These are phyloP conservation scores for Macrobrachium nipponense DNA, from an alignment of 1,140 invertebrate species.

Conservation along the genomic window DNA sequence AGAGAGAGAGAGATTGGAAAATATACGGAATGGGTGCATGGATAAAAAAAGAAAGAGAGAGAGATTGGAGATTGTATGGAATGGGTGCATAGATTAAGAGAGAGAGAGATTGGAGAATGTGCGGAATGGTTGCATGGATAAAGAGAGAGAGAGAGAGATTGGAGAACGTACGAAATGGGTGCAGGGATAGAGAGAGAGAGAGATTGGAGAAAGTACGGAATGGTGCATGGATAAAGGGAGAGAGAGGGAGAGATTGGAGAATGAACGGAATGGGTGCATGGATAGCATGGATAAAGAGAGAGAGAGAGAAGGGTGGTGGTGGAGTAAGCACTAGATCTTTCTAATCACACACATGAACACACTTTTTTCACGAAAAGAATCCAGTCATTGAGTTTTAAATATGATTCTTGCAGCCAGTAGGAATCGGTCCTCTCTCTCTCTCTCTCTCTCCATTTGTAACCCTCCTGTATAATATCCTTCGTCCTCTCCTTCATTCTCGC, in stretches of 20 bases:
- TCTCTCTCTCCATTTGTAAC: background rate
- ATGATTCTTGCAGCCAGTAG: background rate
- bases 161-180: background rate
- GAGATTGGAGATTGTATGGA: no score
- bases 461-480: background rate
- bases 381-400: background rate
- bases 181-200: background rate
- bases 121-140: no score
- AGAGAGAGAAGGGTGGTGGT: no score
- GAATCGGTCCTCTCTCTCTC: conserved; percentile 24
- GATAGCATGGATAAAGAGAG: no score
- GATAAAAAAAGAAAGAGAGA: background rate
- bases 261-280: no score
- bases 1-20: background rate
- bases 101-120: no score
- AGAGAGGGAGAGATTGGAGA: no score
- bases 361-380: background rate
- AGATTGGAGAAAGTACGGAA: background rate
- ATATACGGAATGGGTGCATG: background rate
- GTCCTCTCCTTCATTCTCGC: background rate
- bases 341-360: no score
- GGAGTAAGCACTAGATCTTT: no score
- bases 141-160: background rate
- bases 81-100: no score
- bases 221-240: background rate